Evolutionary conservation across 2,113 vertebrate species (phyloP).

Genomic region (Siniperca knerii): DNA sequence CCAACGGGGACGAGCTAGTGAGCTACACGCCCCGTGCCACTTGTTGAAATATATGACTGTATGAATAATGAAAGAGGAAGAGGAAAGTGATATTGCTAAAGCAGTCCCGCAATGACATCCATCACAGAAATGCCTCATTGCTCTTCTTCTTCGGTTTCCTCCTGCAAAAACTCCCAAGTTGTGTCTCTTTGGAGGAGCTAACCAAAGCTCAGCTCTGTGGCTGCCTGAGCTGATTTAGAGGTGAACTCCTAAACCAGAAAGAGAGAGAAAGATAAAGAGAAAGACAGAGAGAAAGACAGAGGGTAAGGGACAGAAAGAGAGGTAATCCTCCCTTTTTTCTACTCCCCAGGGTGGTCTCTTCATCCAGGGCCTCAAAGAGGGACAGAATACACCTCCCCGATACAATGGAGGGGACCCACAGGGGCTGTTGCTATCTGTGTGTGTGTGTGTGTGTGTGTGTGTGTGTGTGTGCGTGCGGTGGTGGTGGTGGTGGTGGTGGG

Average conservation of each 20-base stretch:
- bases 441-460: conserved; percentile 64
- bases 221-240: conserved; percentile 59
- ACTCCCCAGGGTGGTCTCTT: conserved; percentile 84
- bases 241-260: conserved; percentile 57
- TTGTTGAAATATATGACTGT: conserved; percentile 80
- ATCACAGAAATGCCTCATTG: conserved; percentile 65
- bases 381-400: conserved; percentile 79
- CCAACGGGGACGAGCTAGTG: conserved; percentile 65
- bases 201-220: conserved; percentile 36
- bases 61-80: conserved; percentile 78
- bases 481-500: conserved; percentile 74
- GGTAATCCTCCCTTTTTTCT: conserved; percentile 82
- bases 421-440: conserved; percentile 76
- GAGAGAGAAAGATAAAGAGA: conserved; percentile 56
- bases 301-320: conserved; percentile 70
- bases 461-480: too few species aligned
- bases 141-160: conserved; percentile 58
- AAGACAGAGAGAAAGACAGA: too few species aligned
- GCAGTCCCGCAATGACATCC: conserved; percentile 72
- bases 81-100: conserved; percentile 72
- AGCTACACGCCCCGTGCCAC: conserved; percentile 71
- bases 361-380: conserved; percentile 80
- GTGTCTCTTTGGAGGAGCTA: conserved; percentile 51
- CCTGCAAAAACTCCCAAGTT: conserved; percentile 44
- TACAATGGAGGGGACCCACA: conserved; percentile 83